Evolutionary conservation across 2,113 vertebrate species (phyloP).

Genomic region (Candoia aspera): DNA sequence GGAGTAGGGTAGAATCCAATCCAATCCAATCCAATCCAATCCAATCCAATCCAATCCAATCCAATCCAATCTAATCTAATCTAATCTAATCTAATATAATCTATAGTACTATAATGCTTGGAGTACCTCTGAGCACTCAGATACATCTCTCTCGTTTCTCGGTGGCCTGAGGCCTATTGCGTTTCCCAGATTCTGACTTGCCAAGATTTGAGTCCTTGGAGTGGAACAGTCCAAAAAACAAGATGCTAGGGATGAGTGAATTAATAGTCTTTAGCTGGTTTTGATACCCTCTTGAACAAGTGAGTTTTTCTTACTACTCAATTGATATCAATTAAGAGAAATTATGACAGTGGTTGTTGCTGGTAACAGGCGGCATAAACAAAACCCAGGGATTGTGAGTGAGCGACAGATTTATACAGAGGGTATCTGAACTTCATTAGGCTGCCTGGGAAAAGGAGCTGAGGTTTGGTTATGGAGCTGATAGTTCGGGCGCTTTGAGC

Average conservation of each 20-base stretch:
- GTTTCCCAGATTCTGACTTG: not conserved
- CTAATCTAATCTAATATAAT: not conserved
- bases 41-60: not conserved
- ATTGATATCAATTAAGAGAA: constrained; percentile 14
- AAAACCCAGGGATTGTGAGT: not conserved
- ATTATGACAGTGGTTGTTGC: constrained; percentile 13
- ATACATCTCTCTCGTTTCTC: not conserved
- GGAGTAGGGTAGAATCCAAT: not conserved
- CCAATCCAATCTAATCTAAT: not conserved
- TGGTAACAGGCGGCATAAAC: constrained; percentile 18
- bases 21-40: no score
- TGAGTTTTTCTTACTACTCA: not conserved
- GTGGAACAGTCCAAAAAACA: not conserved
- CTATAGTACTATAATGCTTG: not conserved
- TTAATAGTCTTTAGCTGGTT: not conserved
- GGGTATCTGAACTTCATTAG: constrained; percentile 15
- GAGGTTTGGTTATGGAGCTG: not conserved
- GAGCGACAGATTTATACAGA: constrained; percentile 35
- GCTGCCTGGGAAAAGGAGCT: not conserved
- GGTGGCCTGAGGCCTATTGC: not conserved
- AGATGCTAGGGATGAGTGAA: not conserved
- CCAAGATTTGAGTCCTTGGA: not conserved
- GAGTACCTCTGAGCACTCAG: not conserved
- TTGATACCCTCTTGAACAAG: not conserved
- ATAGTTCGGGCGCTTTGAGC: constrained; percentile 19